Evolutionary conservation across 2,888 invertebrate genomes (phyloP).

Genomic region (Philonicus albiceps): DNA sequence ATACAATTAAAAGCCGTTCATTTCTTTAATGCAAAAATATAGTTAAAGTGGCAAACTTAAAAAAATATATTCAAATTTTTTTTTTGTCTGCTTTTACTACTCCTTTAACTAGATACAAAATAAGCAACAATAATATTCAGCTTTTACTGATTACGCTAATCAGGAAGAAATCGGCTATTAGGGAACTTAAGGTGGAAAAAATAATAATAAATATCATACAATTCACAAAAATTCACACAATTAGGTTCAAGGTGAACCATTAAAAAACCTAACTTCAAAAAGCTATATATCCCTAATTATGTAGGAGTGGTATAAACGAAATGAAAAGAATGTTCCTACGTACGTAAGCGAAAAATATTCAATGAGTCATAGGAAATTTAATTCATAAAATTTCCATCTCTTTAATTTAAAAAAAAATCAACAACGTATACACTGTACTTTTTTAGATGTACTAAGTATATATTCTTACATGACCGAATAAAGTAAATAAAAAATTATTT

Average conservation of each 20-base stretch:
- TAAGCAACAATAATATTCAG: not conserved
- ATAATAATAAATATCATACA: not conserved
- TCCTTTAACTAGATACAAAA: no score
- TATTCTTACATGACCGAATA: no score
- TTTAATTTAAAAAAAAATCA: no score
- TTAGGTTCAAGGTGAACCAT: not conserved
- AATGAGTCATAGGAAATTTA: not conserved
- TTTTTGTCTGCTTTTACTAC: no score
- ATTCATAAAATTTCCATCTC: not conserved
- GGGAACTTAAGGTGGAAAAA: not conserved
- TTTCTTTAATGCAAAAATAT: no score
- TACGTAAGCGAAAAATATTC: not conserved
- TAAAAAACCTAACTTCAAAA: not conserved
- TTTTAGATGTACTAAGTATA: no score
- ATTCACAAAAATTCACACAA: no score
- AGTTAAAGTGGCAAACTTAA: no score
- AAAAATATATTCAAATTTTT: no score
- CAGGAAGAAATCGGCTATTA: not conserved
- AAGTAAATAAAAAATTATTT: no score
- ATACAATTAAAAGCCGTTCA: no score
- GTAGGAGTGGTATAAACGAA: not conserved
- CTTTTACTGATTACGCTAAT: not conserved
- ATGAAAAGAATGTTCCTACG: not conserved
- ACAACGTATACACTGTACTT: not conserved
- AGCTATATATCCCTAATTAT: not conserved